phyloP scores from a whole-genome alignment of 1,140 invertebrate genomes.

The Plodia interpunctella region DNA sequence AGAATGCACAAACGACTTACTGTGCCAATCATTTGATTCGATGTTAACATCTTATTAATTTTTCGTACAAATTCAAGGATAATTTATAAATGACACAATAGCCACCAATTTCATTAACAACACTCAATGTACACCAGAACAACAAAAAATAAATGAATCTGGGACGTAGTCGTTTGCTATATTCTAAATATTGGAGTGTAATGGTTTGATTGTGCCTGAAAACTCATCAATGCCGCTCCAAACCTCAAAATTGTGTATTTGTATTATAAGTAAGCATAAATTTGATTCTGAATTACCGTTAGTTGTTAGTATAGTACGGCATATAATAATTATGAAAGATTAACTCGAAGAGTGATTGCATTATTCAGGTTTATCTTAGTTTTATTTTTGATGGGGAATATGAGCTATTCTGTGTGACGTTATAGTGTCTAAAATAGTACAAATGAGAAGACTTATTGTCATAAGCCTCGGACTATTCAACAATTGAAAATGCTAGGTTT shows the following conservation, averaged over 20 bases:
- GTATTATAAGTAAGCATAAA: conserved; percentile 62
- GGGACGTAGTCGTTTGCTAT: conserved; percentile 41
- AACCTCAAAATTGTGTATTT: conserved; percentile 75
- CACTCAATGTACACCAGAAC: neutral
- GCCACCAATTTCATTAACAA: too few relatives aligned
- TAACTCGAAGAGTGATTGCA: conserved; percentile 72
- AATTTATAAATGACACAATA: too few relatives aligned
- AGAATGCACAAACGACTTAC: conserved; percentile 35
- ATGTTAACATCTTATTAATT: neutral
- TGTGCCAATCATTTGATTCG: neutral
- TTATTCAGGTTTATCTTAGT: conserved; percentile 73
- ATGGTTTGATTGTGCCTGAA: conserved; percentile 74
- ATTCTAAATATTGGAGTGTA: conserved; percentile 67
- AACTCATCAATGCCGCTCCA: conserved; percentile 74
- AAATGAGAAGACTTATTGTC: conserved; percentile 79
- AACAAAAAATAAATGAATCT: conserved; percentile 1
- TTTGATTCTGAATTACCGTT: conserved; percentile 54
- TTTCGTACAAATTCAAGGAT: neutral
- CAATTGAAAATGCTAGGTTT: conserved; percentile 76
- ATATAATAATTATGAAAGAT: conserved; percentile 48
- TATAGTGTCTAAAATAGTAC: conserved; percentile 78
- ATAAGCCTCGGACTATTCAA: conserved; percentile 74
- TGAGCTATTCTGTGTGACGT: conserved; percentile 73
- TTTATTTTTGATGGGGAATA: conserved; percentile 69
- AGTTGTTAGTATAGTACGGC: conserved; percentile 46